Percentiles rank a stretch among this genome's conserved stretches.
These are phyloP conservation scores for Nannospalax galili DNA, from an alignment of 2,113 vertebrate species.

Conservation along the genomic window DNA sequence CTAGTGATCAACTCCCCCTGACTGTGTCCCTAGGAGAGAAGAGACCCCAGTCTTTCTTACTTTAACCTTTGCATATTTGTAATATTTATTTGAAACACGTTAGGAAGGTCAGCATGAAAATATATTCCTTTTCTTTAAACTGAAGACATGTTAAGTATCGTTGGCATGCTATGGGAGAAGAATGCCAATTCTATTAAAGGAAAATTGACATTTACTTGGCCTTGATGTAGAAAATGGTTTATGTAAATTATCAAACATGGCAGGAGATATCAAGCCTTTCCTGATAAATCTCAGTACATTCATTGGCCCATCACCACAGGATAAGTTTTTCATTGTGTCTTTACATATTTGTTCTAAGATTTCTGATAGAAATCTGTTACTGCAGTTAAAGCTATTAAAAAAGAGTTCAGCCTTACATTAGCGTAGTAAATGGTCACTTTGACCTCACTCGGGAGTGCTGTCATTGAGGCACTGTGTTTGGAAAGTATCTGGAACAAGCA, in stretches of 20 bases:
- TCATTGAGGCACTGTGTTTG: slow-evolving; percentile 19
- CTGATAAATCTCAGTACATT: slow-evolving; percentile 12
- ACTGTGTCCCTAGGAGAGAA: not conserved
- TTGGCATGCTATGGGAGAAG: not conserved
- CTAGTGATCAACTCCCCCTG: not conserved
- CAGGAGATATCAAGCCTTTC: not conserved
- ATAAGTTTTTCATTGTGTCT: not conserved
- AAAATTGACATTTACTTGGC: slow-evolving; percentile 34
- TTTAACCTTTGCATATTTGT: not conserved
- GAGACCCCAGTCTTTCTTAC: not conserved
- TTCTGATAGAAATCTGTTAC: slow-evolving; percentile 43
- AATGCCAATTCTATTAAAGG: not conserved
- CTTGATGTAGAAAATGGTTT: slow-evolving; percentile 23
- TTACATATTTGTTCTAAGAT: slow-evolving; percentile 9
- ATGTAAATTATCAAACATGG: slow-evolving; percentile 17
- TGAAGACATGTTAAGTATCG: not conserved
- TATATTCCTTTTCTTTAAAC: slow-evolving; percentile 10
- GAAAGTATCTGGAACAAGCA: not conserved
- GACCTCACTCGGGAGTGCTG: not conserved
- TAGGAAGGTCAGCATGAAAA: not conserved
- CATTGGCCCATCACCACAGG: not conserved
- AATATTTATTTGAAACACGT: not conserved
- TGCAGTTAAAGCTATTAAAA: not conserved
- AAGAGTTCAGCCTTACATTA: not conserved
- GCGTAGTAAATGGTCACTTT: not conserved